Conservation (phyloP, 1,140 invertebrate species). For the Thaumatotibia leucotreta region DNA sequence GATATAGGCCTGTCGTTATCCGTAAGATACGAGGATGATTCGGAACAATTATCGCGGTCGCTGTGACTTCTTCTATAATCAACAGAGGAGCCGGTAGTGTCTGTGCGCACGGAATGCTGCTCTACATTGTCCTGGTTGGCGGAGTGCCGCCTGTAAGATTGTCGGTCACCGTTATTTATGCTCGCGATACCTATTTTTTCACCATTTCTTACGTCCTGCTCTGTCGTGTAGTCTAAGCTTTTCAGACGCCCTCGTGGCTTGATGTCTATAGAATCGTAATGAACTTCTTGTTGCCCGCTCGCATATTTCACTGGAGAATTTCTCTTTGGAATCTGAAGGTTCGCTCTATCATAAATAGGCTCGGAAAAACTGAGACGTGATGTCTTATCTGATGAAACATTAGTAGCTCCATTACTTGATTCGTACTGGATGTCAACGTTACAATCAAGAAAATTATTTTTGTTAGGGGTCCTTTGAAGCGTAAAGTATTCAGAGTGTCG, state of each 20-base stretch:
- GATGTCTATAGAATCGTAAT: conserved; percentile 74
- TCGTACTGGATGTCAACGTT: conserved; percentile 65
- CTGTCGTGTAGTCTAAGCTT: conserved; percentile 54
- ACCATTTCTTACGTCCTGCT: conserved; percentile 40
- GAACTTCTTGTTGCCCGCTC: conserved; percentile 54
- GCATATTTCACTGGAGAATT: conserved; percentile 58
- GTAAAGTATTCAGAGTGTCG: conserved; percentile 75
- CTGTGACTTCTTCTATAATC: conserved; percentile 65
- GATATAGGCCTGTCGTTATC: conserved; percentile 71
- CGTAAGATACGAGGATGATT: conserved; percentile 68
- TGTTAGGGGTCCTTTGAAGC: conserved; percentile 56
- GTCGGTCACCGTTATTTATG: conserved; percentile 60
- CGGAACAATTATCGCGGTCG: conserved; percentile 71
- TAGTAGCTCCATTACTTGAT: conserved; percentile 40
- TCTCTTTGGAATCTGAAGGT: conserved; percentile 53
- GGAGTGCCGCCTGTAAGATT: conserved; percentile 48
- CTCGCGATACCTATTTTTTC: conserved; percentile 52
- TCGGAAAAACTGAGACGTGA: conserved; percentile 63
- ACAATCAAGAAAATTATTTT: conserved; percentile 67
- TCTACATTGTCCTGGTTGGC: conserved; percentile 55
- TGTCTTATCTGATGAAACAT: conserved; percentile 44
- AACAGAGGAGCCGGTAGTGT: conserved; percentile 56
- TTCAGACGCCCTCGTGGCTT: conserved; percentile 62
- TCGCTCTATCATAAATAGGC: conserved; percentile 73
- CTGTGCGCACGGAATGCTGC: conserved; percentile 65